Evolutionary conservation across 2,113 vertebrate genomes (phyloP).

Genomic region (Colistium nudipinnis): DNA sequence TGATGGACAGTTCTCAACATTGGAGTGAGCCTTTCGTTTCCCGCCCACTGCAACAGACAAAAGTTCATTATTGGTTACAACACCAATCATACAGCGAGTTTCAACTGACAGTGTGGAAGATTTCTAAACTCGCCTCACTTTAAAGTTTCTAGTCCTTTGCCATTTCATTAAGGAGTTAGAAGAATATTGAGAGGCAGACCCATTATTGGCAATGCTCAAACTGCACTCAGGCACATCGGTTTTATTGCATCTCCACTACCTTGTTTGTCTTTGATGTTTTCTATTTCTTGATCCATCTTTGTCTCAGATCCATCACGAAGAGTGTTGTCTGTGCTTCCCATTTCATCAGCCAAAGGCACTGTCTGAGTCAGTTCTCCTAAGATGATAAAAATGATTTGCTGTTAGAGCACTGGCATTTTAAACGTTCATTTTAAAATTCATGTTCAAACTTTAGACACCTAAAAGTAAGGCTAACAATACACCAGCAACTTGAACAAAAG

Average conservation of each 20-base stretch:
- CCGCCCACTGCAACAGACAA: constrained; percentile 39
- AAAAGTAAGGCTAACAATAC: not conserved
- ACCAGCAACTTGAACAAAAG: not conserved
- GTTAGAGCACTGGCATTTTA: not conserved
- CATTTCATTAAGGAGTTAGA: too few relatives aligned
- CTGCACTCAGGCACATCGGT: not conserved
- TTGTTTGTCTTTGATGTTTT: not conserved
- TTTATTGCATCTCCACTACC: not conserved
- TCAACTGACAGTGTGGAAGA: not conserved
- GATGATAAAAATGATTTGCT: not conserved
- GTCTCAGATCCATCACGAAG: not conserved
- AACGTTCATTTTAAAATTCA: too few relatives aligned
- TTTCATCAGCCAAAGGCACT: not conserved
- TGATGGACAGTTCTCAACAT: constrained; percentile 1
- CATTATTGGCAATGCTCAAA: not conserved
- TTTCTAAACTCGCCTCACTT: not conserved
- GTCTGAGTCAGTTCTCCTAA: not conserved
- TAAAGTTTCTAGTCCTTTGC: not conserved
- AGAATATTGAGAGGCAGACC: constrained; percentile 16
- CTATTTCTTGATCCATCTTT: not conserved
- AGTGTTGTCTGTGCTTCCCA: not conserved
- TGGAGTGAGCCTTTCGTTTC: constrained; percentile 40
- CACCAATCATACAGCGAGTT: too few relatives aligned
- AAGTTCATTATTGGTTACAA: not conserved
- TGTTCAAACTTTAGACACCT: not conserved